Percentiles rank a stretch among this genome's conserved stretches.
Conservation (phyloP, 2,888 invertebrate species). For the Sinotaia quadrata region DNA sequence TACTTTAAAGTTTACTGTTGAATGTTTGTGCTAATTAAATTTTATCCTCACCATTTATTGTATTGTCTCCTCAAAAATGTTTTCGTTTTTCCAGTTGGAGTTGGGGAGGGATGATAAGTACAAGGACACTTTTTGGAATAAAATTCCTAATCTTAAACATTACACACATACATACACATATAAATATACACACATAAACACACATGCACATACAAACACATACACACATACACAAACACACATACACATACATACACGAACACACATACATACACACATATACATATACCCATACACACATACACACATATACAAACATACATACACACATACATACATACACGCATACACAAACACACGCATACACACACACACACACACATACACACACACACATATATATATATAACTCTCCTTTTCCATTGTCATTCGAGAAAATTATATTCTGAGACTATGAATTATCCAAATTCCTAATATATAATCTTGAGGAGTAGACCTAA, state of each 20-base stretch:
- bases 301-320: no score
- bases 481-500: no score
- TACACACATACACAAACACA: no score
- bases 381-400: background rate
- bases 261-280: background rate
- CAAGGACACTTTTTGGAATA: background rate
- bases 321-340: no score
- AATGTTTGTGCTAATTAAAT: no score
- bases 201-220: slow-evolving; percentile 2
- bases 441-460: no score
- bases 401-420: background rate
- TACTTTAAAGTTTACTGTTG: no score
- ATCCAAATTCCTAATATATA: no score
- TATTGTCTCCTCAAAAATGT: background rate
- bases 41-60: no score
- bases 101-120: background rate
- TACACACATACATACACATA: background rate
- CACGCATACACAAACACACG: no score
- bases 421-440: no score
- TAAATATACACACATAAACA: background rate
- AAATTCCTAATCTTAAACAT: background rate
- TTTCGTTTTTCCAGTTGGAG: background rate
- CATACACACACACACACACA: slow-evolving; percentile 1
- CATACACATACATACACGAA: background rate
- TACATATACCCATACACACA: background rate